These are phyloP conservation scores for Himantopus leucocephalus DNA, from an alignment of 2,113 vertebrate genomes.

Conservation along the genomic window DNA sequence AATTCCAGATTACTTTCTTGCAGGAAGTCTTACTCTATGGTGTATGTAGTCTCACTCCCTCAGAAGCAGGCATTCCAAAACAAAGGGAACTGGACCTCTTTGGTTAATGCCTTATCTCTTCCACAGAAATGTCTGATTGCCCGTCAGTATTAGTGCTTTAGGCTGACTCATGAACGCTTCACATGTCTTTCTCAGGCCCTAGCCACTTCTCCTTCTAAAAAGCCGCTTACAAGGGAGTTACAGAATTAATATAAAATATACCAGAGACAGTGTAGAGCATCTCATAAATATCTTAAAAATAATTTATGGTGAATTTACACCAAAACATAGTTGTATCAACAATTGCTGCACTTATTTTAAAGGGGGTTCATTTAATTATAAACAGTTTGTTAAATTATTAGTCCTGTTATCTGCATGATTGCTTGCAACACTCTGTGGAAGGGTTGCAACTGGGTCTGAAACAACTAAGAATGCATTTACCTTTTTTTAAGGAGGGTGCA, in stretches of 20 bases:
- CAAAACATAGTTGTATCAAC: not conserved
- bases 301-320: conserved; percentile 15
- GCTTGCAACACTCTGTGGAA: not conserved
- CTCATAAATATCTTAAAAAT: not conserved
- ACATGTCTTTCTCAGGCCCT: not conserved
- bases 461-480: not conserved
- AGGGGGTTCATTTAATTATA: not conserved
- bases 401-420: not conserved
- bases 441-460: not conserved
- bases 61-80: not conserved
- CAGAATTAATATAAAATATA: not conserved
- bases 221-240: not conserved
- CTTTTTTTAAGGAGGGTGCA: not conserved
- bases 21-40: not conserved
- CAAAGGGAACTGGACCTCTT: not conserved
- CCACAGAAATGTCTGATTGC: not conserved
- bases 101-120: not conserved
- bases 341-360: not conserved
- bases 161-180: not conserved
- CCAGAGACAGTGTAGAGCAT: not conserved
- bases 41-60: not conserved
- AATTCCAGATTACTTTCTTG: not conserved
- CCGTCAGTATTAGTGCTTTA: not conserved
- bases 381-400: conserved; percentile 23
- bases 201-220: not conserved